Base-by-base conservation (phyloP, 30 jellyfish, hydroid and myxozoan genomes). In the Pseudorhiza aurosa region DNA sequence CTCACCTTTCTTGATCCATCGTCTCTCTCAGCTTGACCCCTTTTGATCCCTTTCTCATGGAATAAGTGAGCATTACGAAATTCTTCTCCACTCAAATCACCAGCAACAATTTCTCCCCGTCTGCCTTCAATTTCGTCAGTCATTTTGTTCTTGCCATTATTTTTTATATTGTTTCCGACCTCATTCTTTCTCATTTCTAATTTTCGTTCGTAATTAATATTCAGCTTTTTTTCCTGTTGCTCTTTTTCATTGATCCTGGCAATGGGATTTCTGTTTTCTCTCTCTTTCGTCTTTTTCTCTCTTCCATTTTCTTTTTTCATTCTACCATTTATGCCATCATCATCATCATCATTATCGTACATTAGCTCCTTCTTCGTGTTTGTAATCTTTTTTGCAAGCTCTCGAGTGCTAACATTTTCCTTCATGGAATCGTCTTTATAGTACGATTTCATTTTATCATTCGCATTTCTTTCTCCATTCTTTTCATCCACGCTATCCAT, bases 81-180 rank as follows among this genome's bases (percentile, higher is more conserved):
- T 8, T 50, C 68, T 2, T 53, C 55, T 28, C 32, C 36, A 36
- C 86, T 73, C 43, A 73, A 25, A 19, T 53, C 75, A 51, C 55
- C 75, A 28, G 86, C 86, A 12, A 73, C 58, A 4, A 53, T 73
- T 42, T 32, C 75, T 4, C 63, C 86, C 39, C 86, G n/a, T 37
- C 40, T 46, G n/a, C 14, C 33, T n/a, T 57, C 75, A 8, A 73
- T 18, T 0, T 12, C 65, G 15, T 9, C 15, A 4, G 24, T 4
- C 27, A n/a, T 65, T 9, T 21, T 73, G 24, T 25, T 36, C 59
- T 33, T 19, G 9, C 75, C 75, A 17, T 22, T 65, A 9, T 37
- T 33, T 47, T 28, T 71, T 33, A 9, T 28, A 4, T 24, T 21
- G 25, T 51, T 29, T 36, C 22, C 67, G 9, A 19, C 8, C 24